Conservation (phyloP, 2,888 invertebrate genomes). For the Hypena proboscidalis region DNA sequence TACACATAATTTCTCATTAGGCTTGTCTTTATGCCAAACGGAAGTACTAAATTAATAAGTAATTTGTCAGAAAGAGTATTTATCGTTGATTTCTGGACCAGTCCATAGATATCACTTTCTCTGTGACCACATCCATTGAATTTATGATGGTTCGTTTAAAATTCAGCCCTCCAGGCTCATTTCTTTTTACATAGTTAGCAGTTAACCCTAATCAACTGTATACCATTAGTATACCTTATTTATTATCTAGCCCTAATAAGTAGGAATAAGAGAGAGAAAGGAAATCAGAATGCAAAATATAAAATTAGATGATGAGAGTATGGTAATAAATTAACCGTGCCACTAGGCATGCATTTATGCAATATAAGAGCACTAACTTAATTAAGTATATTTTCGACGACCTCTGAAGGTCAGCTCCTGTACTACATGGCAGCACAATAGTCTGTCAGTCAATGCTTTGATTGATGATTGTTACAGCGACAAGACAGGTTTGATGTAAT, state of each 20-base stretch:
- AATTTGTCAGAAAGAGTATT: conserved; percentile 6
- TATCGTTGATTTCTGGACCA: not conserved
- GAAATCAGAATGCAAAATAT: no score
- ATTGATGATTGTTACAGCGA: conserved; percentile 33
- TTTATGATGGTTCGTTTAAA: no score
- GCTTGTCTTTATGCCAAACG: conserved; percentile 11
- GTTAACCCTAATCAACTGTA: no score
- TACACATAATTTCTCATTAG: conserved; percentile 13
- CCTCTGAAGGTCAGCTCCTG: conserved; percentile 27
- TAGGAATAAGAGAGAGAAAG: no score
- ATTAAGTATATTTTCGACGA: not conserved
- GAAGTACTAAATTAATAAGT: conserved; percentile 13
- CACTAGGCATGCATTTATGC: no score
- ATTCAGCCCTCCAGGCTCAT: no score
- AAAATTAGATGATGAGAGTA: no score
- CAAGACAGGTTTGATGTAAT: conserved; percentile 32
- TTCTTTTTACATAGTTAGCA: no score
- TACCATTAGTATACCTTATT: no score
- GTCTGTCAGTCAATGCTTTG: conserved; percentile 31
- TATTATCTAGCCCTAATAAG: no score
- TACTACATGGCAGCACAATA: conserved; percentile 35
- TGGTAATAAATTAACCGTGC: no score
- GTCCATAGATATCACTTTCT: conserved; percentile 7
- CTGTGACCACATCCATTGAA: not conserved
- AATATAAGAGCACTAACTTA: no score